These are phyloP conservation scores for Plecturocebus donacophilus DNA, from an alignment of 2,113 vertebrate genomes.

Conservation along the genomic window DNA sequence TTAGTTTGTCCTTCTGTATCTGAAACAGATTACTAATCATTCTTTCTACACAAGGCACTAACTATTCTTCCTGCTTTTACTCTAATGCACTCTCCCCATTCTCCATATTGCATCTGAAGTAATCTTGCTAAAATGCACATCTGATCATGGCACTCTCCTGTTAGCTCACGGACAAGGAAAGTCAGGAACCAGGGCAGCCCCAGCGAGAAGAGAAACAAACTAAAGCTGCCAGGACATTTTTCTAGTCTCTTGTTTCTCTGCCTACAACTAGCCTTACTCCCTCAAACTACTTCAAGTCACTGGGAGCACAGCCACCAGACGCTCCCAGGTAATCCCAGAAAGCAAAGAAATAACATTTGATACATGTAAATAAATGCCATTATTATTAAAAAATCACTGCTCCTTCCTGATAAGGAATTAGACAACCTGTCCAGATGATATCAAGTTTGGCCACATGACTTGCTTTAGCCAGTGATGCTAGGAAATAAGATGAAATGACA, in stretches of 20 bases:
- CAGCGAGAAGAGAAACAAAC: background rate
- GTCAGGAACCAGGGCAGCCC: background rate
- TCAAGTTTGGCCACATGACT: background rate
- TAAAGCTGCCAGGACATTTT: conserved; percentile 13
- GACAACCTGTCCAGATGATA: background rate
- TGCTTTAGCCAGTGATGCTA: background rate
- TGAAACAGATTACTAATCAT: background rate
- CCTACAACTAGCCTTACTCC: background rate
- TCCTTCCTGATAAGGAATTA: background rate
- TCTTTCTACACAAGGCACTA: background rate
- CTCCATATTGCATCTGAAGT: background rate
- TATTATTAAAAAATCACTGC: conserved; percentile 33
- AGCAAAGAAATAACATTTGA: background rate
- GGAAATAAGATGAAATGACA: background rate
- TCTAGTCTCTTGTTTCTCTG: conserved; percentile 10
- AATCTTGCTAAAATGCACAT: background rate
- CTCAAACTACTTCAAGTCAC: background rate
- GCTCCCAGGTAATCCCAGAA: background rate
- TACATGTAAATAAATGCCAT: background rate
- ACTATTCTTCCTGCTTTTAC: conserved; percentile 1
- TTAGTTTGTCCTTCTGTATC: background rate
- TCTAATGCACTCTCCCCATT: background rate
- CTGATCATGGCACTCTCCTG: background rate
- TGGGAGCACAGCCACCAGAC: background rate
- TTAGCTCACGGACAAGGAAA: background rate